phyloP scores from a whole-genome alignment of 1,140 invertebrate species.

The Patella vulgata region DNA sequence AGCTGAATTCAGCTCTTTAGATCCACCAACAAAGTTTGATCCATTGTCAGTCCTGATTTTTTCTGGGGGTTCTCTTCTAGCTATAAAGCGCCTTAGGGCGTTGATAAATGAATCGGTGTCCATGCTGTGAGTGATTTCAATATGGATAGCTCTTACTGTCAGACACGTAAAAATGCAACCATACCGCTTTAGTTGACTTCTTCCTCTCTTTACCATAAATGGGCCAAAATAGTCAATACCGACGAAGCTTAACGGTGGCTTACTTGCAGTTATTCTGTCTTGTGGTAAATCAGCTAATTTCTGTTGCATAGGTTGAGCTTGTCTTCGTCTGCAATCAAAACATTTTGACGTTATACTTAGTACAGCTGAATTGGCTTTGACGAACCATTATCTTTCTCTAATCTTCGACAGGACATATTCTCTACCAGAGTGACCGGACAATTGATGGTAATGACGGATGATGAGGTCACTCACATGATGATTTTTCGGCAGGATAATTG shows the following conservation, averaged over 20 bases:
- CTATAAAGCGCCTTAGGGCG: slow-evolving; percentile 27
- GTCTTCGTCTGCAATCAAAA: neutral
- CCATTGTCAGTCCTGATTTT: slow-evolving; percentile 19
- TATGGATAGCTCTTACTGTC: slow-evolving; percentile 30
- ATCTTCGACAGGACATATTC: slow-evolving; percentile 11
- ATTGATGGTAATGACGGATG: slow-evolving; percentile 6
- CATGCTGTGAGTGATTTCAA: slow-evolving; percentile 32
- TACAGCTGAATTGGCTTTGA: slow-evolving; percentile 3
- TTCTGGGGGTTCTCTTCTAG: slow-evolving; percentile 23
- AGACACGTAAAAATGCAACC: slow-evolving; percentile 48
- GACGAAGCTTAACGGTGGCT: slow-evolving; percentile 40
- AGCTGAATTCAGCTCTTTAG: slow-evolving; percentile 29
- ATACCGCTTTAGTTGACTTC: too few species aligned
- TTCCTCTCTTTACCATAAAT: too few species aligned
- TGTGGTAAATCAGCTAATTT: slow-evolving; percentile 29
- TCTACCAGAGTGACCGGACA: slow-evolving; percentile 10
- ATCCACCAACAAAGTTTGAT: slow-evolving; percentile 30
- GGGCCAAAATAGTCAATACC: too few species aligned
- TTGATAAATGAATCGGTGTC: slow-evolving; percentile 32
- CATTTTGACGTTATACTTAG: slow-evolving; percentile 5
- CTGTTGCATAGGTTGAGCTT: slow-evolving; percentile 7
- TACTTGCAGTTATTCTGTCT: slow-evolving; percentile 21
- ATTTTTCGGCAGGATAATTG: slow-evolving; percentile 20
- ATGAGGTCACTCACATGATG: slow-evolving; percentile 11
- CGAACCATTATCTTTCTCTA: slow-evolving; percentile 16